Evolutionary conservation across 2,797 vertebrate genomes (phyloP).

Genomic region (Limnodromus scolopaceus): DNA sequence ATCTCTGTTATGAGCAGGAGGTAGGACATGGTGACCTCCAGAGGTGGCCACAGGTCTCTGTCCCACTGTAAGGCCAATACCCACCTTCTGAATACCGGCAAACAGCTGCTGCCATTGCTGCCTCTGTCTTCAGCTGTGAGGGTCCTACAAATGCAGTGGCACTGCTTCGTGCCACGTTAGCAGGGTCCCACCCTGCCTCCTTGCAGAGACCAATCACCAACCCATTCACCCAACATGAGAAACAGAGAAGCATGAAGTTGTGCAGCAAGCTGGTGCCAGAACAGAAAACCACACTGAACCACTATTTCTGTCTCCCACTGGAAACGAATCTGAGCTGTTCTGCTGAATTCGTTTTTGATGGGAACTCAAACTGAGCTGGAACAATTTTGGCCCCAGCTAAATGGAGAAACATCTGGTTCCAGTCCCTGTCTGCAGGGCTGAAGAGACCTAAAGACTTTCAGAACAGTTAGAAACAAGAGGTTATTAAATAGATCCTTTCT

Average conservation of each 20-base stretch:
- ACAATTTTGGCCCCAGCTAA: not conserved
- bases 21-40: not conserved
- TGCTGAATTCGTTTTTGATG: not conserved
- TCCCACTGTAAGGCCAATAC: not conserved
- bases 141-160: not conserved
- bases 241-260: not conserved
- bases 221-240: not conserved
- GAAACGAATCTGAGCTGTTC: not conserved
- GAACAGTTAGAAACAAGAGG: not conserved
- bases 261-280: not conserved
- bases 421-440: not conserved
- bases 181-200: not conserved
- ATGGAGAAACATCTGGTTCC: constrained; percentile 22
- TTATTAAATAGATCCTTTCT: not conserved
- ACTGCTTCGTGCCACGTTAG: not conserved
- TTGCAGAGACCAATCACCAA: not conserved
- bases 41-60: not conserved
- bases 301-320: not conserved
- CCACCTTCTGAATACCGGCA: not conserved
- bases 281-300: not conserved
- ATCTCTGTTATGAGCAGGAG: not conserved
- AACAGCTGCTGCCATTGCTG: not conserved
- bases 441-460: constrained; percentile 17
- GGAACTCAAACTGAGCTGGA: constrained; percentile 9
- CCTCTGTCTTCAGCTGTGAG: not conserved